Evolutionary conservation across 2,113 vertebrate species (phyloP), one percentile per base, ranked within the genome.

Genomic region (Azemiops feae): DNA sequence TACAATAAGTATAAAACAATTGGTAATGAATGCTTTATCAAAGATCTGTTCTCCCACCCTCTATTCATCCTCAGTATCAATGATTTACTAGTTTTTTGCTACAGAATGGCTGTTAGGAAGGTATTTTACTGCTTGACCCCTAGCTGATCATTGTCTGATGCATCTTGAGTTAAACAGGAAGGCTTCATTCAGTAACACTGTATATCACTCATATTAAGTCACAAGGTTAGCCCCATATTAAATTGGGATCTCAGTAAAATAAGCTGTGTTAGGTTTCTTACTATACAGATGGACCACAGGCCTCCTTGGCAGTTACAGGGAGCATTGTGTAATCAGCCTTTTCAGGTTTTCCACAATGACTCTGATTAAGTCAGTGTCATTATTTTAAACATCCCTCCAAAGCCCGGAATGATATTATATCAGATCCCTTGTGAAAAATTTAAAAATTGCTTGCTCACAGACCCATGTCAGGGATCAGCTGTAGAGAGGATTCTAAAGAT

Each of bases 41-140:
- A 89, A 94, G 91, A 92, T 94, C 88, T 88, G 58, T 20, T 53
- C 53, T 87, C 53, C 81, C 74, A 94, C 92, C 94, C 95, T 94
- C 94, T 91, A 81, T 93, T 95, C 93, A 93, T 92, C 90, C 23
- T 96, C 74, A 60, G 87, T 93, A 91, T 94, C 91, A 86, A 81
- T 88, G 91, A 93, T 43, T 39, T 91, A 74, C 64, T 96, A 34
- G 92, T 93, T 94, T 95, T 92, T 89, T 92, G 93, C 55, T 87
- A 54, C 93, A 92, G 95, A 96, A 95, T 90, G 47, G 92, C 25
- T 91, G 87, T 91, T 94, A 92, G 96, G 93, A 95, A 95, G 91
- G 94, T 95, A 96, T 97, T 96, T 96, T 89, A 96, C 89, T 0
- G 0, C 94, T 95, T 94, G 92, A 54, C 89, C 91, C 93, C 54